A percentile compares a stretch with the other conserved stretches of the same genome.
Conservation (phyloP, 2,888 invertebrate species). For the Lacanobia oleracea region DNA sequence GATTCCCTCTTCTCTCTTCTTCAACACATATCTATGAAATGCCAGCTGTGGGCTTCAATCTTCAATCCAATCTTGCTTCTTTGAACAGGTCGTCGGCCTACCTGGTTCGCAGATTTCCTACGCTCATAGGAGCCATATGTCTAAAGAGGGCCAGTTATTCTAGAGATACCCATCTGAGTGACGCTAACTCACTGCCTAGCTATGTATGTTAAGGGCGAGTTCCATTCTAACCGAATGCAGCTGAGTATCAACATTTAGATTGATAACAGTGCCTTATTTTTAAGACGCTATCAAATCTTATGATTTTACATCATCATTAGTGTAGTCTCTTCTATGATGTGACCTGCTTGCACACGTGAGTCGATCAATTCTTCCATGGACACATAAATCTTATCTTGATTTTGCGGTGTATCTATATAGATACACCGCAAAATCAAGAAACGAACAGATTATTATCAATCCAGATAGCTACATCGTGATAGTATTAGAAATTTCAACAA, state of each 20-base stretch:
- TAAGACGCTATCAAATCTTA: not conserved
- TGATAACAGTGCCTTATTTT: not conserved
- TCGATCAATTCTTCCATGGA: too few relatives aligned
- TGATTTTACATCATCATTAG: not conserved
- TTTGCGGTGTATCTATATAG: too few relatives aligned
- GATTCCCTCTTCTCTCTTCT: not conserved
- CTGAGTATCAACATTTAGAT: not conserved
- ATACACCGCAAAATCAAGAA: slow-evolving; percentile 7
- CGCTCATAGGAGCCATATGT: not conserved
- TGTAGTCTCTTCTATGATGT: not conserved
- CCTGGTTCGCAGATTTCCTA: not conserved
- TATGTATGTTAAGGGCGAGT: not conserved
- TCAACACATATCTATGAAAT: too few relatives aligned
- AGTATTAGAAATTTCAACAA: slow-evolving; percentile 19
- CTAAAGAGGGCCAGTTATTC: not conserved
- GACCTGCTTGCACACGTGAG: slow-evolving; percentile 11
- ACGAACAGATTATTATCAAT: not conserved
- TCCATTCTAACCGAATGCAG: not conserved
- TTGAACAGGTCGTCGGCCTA: not conserved
- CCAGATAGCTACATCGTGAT: slow-evolving; percentile 27
- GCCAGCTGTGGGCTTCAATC: not conserved
- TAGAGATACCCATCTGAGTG: not conserved
- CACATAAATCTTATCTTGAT: too few relatives aligned
- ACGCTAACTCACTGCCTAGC: not conserved
- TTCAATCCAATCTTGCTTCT: too few relatives aligned